Evolutionary conservation across 2,797 vertebrate species (phyloP).

Genomic region (Agapornis canus): DNA sequence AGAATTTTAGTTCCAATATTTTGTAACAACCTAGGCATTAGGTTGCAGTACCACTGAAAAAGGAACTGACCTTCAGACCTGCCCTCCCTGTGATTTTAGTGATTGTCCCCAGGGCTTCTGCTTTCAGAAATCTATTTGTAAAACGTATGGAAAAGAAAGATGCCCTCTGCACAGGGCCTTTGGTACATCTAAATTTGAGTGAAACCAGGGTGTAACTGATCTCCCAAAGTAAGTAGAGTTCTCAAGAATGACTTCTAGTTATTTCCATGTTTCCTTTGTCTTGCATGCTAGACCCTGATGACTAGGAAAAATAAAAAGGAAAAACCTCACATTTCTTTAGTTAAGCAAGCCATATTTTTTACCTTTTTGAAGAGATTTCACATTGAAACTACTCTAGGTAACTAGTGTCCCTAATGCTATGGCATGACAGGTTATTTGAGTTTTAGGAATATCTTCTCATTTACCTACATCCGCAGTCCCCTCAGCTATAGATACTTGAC

Average conservation of each 20-base stretch:
- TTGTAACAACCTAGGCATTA: background rate
- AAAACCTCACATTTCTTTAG: background rate
- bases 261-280: background rate
- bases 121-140: background rate
- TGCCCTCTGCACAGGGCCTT: background rate
- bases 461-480: background rate
- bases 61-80: background rate
- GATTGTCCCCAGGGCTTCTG: background rate
- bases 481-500: background rate
- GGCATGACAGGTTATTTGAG: background rate
- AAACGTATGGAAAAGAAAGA: background rate
- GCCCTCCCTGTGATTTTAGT: background rate
- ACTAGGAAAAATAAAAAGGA: background rate
- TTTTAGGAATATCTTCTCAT: background rate
- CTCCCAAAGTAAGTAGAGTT: background rate
- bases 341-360: background rate
- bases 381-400: background rate
- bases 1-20: background rate
- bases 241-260: background rate
- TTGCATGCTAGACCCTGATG: background rate
- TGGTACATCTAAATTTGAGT: background rate
- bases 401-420: background rate
- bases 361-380: background rate
- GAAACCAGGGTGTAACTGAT: background rate
- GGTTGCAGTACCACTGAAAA: background rate